A percentile compares a stretch with the other conserved stretches of the same genome.
Evolutionary conservation across 1,140 invertebrate genomes (phyloP).

Genomic region (Holotrichia oblita): DNA sequence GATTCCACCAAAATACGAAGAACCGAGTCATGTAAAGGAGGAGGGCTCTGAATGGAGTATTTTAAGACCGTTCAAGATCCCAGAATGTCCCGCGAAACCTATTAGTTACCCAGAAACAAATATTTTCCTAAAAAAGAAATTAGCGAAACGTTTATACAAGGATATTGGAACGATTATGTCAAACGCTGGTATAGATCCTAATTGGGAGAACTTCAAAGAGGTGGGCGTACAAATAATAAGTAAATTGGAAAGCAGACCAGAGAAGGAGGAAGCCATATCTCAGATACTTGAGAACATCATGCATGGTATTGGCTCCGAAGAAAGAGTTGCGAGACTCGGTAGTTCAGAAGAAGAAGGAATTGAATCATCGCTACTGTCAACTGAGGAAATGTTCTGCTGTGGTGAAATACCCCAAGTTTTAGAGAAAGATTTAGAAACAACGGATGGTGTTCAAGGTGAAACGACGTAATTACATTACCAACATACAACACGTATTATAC

Average conservation of each 20-base stretch:
- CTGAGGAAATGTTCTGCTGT: not conserved
- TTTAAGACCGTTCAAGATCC: not conserved
- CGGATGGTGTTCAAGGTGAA: no score
- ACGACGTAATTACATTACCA: no score
- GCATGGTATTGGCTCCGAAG: not conserved
- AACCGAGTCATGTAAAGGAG: not conserved
- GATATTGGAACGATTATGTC: constrained; percentile 37
- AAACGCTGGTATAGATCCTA: constrained; percentile 28
- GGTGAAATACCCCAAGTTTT: not conserved
- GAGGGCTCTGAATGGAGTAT: constrained; percentile 26
- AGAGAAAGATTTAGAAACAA: no score
- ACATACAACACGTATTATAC: no score
- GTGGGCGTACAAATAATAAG: not conserved
- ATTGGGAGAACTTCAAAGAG: constrained; percentile 22
- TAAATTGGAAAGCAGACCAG: not conserved
- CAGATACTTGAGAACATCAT: not conserved
- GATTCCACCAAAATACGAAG: not conserved
- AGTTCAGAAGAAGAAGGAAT: not conserved
- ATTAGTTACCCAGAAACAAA: constrained; percentile 22
- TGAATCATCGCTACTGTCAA: not conserved
- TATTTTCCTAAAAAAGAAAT: not conserved
- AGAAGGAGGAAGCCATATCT: not conserved
- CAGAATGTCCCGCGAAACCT: not conserved
- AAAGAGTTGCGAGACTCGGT: not conserved
- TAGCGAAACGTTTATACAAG: not conserved